Percentiles rank a stretch among this genome's conserved stretches.
phyloP scores from a whole-genome alignment of 2,113 vertebrate species.

The Oncorhynchus masou region DNA sequence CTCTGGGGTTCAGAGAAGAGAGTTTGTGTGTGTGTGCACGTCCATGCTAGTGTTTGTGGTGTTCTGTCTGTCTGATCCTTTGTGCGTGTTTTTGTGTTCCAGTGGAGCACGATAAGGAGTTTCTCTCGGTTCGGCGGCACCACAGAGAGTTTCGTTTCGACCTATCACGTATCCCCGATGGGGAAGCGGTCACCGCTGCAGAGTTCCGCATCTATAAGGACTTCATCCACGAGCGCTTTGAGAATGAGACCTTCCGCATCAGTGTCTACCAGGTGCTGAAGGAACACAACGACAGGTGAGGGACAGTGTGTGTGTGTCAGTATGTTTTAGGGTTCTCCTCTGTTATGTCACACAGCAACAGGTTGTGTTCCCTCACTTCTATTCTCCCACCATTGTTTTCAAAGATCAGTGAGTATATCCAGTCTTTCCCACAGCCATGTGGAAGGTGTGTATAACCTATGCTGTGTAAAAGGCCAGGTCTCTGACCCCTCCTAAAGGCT shows the following conservation, averaged over 20 bases:
- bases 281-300: slow-evolving; percentile 87
- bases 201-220: slow-evolving; percentile 98
- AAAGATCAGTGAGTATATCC: background rate
- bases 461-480: slow-evolving; percentile 10
- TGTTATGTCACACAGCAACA: background rate
- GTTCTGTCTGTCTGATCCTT: background rate
- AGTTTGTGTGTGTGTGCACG: background rate
- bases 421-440: slow-evolving; percentile 10
- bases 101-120: slow-evolving; percentile 95
- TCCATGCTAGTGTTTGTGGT: background rate
- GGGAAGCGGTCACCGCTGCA: slow-evolving; percentile 90
- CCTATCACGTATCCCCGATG: slow-evolving; percentile 91
- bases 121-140: slow-evolving; percentile 88
- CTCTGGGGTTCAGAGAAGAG: slow-evolving; percentile 15
- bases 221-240: slow-evolving; percentile 85
- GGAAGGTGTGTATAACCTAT: slow-evolving; percentile 49
- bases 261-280: slow-evolving; percentile 94
- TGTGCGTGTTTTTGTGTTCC: slow-evolving; percentile 33
- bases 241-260: slow-evolving; percentile 94
- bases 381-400: background rate
- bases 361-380: background rate
- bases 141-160: slow-evolving; percentile 93
- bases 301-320: background rate
- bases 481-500: slow-evolving; percentile 54
- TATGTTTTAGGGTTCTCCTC: background rate